Percentiles rank a stretch among this genome's conserved stretches.
Evolutionary conservation across 1,140 invertebrate genomes (phyloP).

Genomic region (Trichonephila clavipes): DNA sequence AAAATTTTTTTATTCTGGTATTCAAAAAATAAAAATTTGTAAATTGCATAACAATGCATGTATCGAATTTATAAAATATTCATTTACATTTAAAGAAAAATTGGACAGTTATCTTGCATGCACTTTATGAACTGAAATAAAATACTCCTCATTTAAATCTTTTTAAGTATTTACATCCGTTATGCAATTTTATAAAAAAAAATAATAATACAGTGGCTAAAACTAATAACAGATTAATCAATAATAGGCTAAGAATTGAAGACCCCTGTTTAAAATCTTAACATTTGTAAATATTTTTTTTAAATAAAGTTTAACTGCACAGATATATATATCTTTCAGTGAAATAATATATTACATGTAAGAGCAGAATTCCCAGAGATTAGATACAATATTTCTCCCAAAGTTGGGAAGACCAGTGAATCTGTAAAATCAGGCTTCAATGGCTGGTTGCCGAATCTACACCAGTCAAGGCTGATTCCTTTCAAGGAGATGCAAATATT

Average conservation of each 20-base stretch:
- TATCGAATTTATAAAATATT: too few relatives aligned
- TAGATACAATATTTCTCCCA: slow-evolving; percentile 51
- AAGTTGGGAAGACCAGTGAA: slow-evolving; percentile 20
- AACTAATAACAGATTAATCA: too few relatives aligned
- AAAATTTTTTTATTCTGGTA: too few relatives aligned
- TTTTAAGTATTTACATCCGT: too few relatives aligned
- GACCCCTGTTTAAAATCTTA: not conserved
- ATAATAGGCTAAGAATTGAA: not conserved
- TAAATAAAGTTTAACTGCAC: not conserved
- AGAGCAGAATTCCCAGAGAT: slow-evolving; percentile 51
- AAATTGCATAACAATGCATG: too few relatives aligned
- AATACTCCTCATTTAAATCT: too few relatives aligned
- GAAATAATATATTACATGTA: slow-evolving; percentile 58
- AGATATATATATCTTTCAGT: slow-evolving; percentile 49
- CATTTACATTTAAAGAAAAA: too few relatives aligned
- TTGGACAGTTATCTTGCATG: too few relatives aligned
- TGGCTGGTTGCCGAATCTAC: slow-evolving; percentile 42
- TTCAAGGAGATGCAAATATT: slow-evolving; percentile 20
- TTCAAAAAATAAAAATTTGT: too few relatives aligned
- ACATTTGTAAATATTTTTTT: not conserved
- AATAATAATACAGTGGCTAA: too few relatives aligned
- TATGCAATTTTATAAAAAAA: too few relatives aligned
- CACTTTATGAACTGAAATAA: too few relatives aligned
- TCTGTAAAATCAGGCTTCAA: slow-evolving; percentile 58
- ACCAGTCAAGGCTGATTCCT: slow-evolving; percentile 51